Evolutionary conservation across 2,797 vertebrate species (phyloP).

Genomic region (Chelon auratus): DNA sequence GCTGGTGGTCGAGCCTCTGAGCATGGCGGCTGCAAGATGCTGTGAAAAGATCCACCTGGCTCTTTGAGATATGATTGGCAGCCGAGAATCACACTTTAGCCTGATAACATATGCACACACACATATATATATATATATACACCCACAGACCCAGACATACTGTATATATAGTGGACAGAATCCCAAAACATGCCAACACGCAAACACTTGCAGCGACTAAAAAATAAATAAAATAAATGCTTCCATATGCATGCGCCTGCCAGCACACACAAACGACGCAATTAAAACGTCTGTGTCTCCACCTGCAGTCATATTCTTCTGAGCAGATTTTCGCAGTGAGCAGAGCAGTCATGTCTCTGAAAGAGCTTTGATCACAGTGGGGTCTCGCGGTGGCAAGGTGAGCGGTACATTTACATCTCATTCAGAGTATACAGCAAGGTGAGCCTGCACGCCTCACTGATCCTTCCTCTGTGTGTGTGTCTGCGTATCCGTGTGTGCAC

Average conservation of each 20-base stretch:
- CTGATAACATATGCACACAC: constrained; percentile 1
- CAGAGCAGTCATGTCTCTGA: constrained; percentile 50
- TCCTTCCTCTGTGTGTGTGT: constrained; percentile 5
- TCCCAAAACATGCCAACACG: constrained; percentile 1
- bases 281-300: constrained; percentile 63
- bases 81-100: constrained; percentile 32
- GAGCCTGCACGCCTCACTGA: constrained; percentile 37
- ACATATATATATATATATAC: neutral
- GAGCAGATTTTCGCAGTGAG: constrained; percentile 53
- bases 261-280: constrained; percentile 26
- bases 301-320: constrained; percentile 49
- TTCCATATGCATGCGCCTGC: neutral
- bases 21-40: constrained; percentile 17
- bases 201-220: neutral
- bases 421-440: constrained; percentile 65
- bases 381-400: constrained; percentile 45
- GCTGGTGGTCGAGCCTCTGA: constrained; percentile 50
- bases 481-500: neutral
- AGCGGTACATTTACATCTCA: constrained; percentile 73
- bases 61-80: constrained; percentile 57
- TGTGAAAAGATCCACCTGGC: constrained; percentile 55
- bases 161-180: too few species aligned
- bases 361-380: constrained; percentile 74
- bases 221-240: neutral
- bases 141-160: neutral